These are phyloP conservation scores for Batillaria attramentaria DNA, from an alignment of 1,140 invertebrate genomes.

Conservation along the genomic window DNA sequence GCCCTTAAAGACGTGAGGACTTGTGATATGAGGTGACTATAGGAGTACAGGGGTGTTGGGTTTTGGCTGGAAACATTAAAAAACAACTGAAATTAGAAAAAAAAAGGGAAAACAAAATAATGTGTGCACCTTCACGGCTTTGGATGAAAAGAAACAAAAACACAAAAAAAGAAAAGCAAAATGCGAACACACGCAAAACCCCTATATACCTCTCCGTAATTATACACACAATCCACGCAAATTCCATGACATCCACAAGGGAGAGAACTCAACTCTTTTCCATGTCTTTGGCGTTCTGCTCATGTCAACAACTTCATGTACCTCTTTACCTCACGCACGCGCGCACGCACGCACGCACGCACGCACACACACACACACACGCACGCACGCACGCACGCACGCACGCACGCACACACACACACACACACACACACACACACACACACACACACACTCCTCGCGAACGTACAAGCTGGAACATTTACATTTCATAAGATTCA, in stretches of 20 bases:
- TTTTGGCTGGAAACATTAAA: too few species aligned
- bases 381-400: constrained; percentile 1
- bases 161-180: neutral
- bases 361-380: neutral
- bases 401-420: neutral
- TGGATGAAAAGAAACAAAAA: neutral
- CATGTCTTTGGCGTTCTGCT: too few species aligned
- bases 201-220: neutral
- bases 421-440: constrained; percentile 16
- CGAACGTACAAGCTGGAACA: too few species aligned
- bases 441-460: neutral
- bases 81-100: neutral
- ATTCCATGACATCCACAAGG: too few species aligned
- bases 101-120: neutral
- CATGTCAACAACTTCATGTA: too few species aligned
- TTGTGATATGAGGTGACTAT: too few species aligned
- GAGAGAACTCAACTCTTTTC: too few species aligned
- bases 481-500: too few species aligned
- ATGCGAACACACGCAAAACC: neutral
- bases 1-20: too few species aligned
- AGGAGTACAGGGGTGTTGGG: too few species aligned
- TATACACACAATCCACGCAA: too few species aligned
- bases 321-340: too few species aligned
- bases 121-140: neutral
- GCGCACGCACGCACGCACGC: neutral